phyloP scores from a whole-genome alignment of 2,888 invertebrate species.

The Mythimna vitellina region DNA sequence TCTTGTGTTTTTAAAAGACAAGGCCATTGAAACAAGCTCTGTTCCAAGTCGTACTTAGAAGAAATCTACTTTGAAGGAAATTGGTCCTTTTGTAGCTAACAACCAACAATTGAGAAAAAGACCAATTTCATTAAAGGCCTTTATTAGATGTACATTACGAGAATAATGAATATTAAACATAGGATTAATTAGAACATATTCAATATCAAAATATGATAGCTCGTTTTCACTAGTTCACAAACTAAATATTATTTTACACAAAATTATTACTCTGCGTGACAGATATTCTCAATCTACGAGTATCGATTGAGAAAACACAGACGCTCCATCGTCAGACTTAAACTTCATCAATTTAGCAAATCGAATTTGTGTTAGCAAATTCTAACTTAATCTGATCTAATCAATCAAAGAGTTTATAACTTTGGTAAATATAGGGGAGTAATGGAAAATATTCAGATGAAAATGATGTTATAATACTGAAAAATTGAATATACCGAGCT shows the following conservation, averaged over 20 bases:
- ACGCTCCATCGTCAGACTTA: constrained; percentile 13
- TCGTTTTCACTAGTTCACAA: background rate
- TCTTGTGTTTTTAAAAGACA: constrained; percentile 20
- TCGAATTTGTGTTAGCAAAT: constrained; percentile 32
- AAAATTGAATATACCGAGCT: constrained; percentile 11
- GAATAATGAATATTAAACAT: background rate
- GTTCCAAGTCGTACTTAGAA: background rate
- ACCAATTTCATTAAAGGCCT: background rate
- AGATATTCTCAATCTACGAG: background rate
- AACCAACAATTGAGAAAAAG: too few relatives aligned
- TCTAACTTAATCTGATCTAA: constrained; percentile 39
- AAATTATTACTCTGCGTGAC: background rate
- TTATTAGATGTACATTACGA: background rate
- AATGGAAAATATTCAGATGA: constrained; percentile 9
- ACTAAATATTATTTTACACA: constrained; percentile 7
- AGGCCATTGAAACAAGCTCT: constrained; percentile 10
- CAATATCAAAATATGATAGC: background rate
- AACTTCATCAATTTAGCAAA: constrained; percentile 33
- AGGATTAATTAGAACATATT: background rate
- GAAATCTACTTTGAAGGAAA: background rate
- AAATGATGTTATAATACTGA: constrained; percentile 13
- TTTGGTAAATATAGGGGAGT: constrained; percentile 14
- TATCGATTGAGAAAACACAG: constrained; percentile 16
- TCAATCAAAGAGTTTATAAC: constrained; percentile 49
- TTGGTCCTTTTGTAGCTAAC: background rate